Percentiles rank a stretch among this genome's conserved stretches.
phyloP scores from a whole-genome alignment of 2,113 vertebrate genomes.

The Entelurus aequoreus region DNA sequence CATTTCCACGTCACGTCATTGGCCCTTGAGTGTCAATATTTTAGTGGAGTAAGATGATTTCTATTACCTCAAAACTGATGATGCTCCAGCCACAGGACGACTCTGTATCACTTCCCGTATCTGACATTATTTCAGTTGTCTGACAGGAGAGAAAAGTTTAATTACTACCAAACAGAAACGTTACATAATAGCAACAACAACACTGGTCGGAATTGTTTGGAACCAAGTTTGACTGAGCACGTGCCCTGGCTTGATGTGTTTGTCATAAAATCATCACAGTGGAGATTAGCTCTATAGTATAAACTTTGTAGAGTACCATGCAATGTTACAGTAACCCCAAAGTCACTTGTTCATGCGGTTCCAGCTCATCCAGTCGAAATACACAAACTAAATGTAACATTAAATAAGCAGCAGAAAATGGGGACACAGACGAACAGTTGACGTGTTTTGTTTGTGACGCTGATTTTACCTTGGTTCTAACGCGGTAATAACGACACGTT shows the following conservation, averaged over 20 bases:
- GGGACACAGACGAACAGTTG: neutral
- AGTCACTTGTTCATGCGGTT: no score
- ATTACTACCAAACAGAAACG: no score
- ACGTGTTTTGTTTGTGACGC: neutral
- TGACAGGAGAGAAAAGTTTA: neutral
- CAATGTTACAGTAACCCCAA: no score
- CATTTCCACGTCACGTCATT: no score
- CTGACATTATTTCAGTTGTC: conserved; percentile 78
- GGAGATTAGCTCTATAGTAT: neutral
- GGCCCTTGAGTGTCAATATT: neutral
- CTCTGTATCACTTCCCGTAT: conserved; percentile 90
- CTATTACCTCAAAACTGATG: conserved; percentile 89
- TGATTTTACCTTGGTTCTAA: neutral
- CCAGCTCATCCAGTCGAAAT: no score
- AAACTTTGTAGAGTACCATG: neutral
- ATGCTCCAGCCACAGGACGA: conserved; percentile 97
- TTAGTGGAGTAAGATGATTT: neutral
- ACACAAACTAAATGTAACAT: neutral
- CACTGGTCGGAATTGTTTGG: no score
- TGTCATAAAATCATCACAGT: neutral
- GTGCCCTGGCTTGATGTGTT: neutral
- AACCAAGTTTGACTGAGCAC: no score
- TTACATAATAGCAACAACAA: neutral
- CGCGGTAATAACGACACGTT: neutral
- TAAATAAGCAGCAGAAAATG: neutral